Conservation (phyloP, 2,797 vertebrate species). For the Brotula barbata region DNA sequence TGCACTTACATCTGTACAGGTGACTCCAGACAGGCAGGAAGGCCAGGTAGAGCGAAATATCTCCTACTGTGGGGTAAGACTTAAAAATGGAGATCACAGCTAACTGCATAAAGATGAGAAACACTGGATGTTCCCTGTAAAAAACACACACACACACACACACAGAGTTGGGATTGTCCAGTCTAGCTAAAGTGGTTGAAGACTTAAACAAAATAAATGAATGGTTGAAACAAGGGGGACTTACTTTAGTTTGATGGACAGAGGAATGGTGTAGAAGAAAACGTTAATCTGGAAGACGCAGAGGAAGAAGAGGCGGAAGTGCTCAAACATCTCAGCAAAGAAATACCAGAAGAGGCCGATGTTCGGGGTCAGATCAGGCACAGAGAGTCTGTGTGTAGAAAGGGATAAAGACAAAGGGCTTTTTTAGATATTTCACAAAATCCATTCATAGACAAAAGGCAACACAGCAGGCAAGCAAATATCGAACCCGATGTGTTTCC, state of each 20-base stretch:
- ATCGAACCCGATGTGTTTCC: too few relatives aligned
- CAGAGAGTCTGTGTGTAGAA: conserved; percentile 83
- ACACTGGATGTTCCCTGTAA: conserved; percentile 92
- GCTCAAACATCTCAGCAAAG: conserved; percentile 99
- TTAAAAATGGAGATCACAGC: conserved; percentile 98
- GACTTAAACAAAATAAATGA: too few relatives aligned
- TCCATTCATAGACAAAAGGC: too few relatives aligned
- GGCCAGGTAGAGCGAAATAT: conserved; percentile 93
- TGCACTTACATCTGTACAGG: conserved; percentile 92
- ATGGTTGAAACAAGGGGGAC: too few relatives aligned
- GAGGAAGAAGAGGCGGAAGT: conserved; percentile 97
- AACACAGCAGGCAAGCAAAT: too few relatives aligned
- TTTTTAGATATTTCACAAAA: too few relatives aligned
- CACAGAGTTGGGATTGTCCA: too few relatives aligned
- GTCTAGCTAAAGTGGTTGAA: too few relatives aligned
- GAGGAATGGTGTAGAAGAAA: conserved; percentile 96
- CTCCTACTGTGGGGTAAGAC: conserved; percentile 96
- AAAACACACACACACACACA: too few relatives aligned
- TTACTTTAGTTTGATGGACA: conserved; percentile 96
- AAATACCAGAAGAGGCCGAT: conserved; percentile 99
- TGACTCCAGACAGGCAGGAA: conserved; percentile 96
- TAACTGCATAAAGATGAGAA: conserved; percentile 96
- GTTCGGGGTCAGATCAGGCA: conserved; percentile 97
- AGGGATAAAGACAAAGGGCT: background rate
- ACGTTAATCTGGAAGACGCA: conserved; percentile 99